Conservation (phyloP, 2,113 vertebrate genomes). For the Cavia porcellus region DNA sequence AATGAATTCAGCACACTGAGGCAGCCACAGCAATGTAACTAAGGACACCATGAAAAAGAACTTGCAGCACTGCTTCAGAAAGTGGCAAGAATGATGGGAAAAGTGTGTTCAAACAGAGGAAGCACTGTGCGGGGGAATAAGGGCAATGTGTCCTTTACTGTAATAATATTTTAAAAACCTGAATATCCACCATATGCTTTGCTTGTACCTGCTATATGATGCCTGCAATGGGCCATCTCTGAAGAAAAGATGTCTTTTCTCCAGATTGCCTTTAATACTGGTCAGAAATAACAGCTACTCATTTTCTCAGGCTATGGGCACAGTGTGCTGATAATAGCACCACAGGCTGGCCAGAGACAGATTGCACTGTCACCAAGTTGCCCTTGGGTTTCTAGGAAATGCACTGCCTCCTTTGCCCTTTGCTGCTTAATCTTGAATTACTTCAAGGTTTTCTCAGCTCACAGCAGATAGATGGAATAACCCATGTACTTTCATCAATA, state of each 20-base stretch:
- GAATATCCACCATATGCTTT: neutral
- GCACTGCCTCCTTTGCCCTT: neutral
- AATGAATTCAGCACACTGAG: too few relatives aligned
- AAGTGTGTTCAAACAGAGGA: neutral
- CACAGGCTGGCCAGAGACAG: neutral
- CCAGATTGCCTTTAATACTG: neutral
- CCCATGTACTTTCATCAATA: neutral
- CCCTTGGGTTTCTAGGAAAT: neutral
- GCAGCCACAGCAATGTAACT: too few relatives aligned
- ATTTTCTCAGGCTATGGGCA: neutral
- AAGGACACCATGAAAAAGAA: too few relatives aligned
- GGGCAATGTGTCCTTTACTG: neutral
- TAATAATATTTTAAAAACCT: neutral
- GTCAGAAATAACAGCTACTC: neutral
- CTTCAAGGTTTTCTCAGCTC: neutral
- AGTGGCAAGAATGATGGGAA: too few relatives aligned
- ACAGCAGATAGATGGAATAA: neutral
- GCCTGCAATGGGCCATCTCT: neutral
- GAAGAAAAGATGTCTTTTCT: neutral
- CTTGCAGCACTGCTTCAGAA: too few relatives aligned
- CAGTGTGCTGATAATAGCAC: neutral
- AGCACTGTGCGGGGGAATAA: neutral
- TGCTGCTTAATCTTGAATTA: neutral
- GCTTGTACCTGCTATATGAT: neutral
- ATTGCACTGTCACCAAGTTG: neutral